These are phyloP conservation scores for Mionectes olivaceus DNA, from an alignment of 2,797 vertebrate species.

Conservation along the genomic window DNA sequence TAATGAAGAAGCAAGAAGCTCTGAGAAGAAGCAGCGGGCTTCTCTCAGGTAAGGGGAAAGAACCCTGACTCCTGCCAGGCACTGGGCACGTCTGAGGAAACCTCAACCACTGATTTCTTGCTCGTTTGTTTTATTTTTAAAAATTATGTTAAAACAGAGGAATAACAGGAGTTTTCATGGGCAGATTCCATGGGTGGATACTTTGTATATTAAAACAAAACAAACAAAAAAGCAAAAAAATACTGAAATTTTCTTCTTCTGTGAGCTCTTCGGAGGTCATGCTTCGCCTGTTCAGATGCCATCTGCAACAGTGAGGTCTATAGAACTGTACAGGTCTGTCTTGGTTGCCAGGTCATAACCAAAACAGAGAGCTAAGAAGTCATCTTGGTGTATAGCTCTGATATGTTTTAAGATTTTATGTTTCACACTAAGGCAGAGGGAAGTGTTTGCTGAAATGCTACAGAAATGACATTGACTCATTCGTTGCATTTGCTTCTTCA, in stretches of 20 bases:
- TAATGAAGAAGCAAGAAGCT: slow-evolving; percentile 88
- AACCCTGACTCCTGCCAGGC: not conserved
- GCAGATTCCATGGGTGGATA: not conserved
- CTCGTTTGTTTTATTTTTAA: not conserved
- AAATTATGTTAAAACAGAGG: not conserved
- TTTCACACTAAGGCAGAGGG: not conserved
- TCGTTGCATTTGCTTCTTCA: slow-evolving; percentile 30
- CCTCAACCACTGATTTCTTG: not conserved
- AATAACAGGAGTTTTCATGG: not conserved
- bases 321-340: not conserved
- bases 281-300: not conserved
- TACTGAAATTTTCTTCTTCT: not conserved
- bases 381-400: not conserved
- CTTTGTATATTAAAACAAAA: not conserved
- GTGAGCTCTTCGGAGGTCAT: not conserved
- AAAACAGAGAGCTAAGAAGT: not conserved
- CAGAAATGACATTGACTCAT: not conserved
- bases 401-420: not conserved
- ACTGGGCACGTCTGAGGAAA: not conserved
- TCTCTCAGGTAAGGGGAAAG: slow-evolving; percentile 85
- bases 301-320: not conserved
- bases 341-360: not conserved
- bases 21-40: slow-evolving; percentile 91
- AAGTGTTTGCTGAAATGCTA: not conserved
- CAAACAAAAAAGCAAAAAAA: not conserved